Evolutionary conservation across 2,797 vertebrate species (phyloP), one percentile per base, ranked within the genome.

Genomic region (Centropyge bicolor): DNA sequence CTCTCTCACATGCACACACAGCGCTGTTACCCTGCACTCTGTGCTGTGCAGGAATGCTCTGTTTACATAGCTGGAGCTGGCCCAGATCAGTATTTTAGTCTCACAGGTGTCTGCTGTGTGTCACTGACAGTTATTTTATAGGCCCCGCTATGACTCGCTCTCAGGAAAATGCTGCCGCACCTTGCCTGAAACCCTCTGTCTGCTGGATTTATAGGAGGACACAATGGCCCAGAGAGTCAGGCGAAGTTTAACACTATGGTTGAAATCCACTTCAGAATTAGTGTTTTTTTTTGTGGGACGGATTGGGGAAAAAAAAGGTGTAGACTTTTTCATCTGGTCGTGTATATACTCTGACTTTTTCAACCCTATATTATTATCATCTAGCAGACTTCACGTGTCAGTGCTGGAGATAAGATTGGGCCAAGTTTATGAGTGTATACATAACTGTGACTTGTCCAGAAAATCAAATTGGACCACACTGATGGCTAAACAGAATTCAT

Each of bases 31-130:
- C 24, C 68, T 57, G 45, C 54, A 11, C 69, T 72, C 70, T 84
- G 72, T 38, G 36, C 74, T 45, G 43, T 60, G 80, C 64, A 86
- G 91, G 92, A 94, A 93, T 92, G 92, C 77, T 84, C 45, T 94
- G 91, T 94, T 94, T 93, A 93, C 86, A 85, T 86, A 91, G 90
- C 88, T 76, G 86, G 51, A 78, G 31, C 82, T 81, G 80, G 88
- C 64, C 67, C 70, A 74, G 84, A 83, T 90, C 69, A 64, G 77
- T 52, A 71, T 90, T 77, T 88, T 72, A 83, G 73, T 75, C 79
- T 91, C 80, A 76, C 89, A 91, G 91, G 87, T 92, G 89, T 91
- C 92, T 89, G 91, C 81, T 81, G 71, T 88, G 80, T 88, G 83
- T 93, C 91, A 91, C 64, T 57, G 79, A 63, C 84, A 78, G 80